Percentiles rank a stretch among this genome's conserved stretches.
Evolutionary conservation across 2,113 vertebrate species (phyloP).

Genomic region (Periophthalmus modestus): DNA sequence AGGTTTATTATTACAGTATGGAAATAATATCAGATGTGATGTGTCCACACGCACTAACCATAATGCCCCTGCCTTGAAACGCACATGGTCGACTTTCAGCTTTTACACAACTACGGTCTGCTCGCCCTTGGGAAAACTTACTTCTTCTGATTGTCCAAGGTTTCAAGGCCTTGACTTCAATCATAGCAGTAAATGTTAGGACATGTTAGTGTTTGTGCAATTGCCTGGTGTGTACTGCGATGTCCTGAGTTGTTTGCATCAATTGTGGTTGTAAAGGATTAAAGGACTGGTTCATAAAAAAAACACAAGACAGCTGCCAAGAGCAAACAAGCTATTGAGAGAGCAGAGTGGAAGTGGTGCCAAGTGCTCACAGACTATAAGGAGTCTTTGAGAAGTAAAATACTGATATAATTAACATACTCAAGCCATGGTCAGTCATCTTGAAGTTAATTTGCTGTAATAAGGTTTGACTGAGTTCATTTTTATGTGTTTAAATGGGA

Average conservation of each 20-base stretch:
- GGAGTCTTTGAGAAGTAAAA: conserved; percentile 41
- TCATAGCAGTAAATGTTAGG: conserved; percentile 65
- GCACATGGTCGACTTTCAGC: conserved; percentile 41
- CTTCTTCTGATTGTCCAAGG: conserved; percentile 29
- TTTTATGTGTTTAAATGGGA: conserved; percentile 46
- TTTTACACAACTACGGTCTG: conserved; percentile 17
- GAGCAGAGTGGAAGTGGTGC: conserved; percentile 27
- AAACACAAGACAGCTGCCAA: conserved; percentile 49
- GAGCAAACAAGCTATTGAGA: conserved; percentile 41
- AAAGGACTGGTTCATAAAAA: conserved; percentile 53
- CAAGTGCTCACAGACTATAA: conserved; percentile 37
- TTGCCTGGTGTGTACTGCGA: conserved; percentile 45
- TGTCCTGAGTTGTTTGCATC: conserved; percentile 57
- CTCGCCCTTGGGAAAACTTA: conserved; percentile 39
- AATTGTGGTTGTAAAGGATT: conserved; percentile 42
- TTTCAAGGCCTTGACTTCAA: conserved; percentile 44
- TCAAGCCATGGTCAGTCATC: conserved; percentile 24
- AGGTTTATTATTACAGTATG: conserved; percentile 71
- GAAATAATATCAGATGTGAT: conserved; percentile 72
- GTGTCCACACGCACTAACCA: conserved; percentile 60
- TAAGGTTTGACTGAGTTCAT: conserved; percentile 24
- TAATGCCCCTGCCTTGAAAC: conserved; percentile 56
- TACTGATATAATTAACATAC: conserved; percentile 40
- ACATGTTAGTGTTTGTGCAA: conserved; percentile 68
- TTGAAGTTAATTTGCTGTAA: conserved; percentile 44